A percentile compares a stretch with the other conserved stretches of the same genome.
These are phyloP conservation scores for Heliconius hortense DNA, from an alignment of 2,888 invertebrate species.

Conservation along the genomic window DNA sequence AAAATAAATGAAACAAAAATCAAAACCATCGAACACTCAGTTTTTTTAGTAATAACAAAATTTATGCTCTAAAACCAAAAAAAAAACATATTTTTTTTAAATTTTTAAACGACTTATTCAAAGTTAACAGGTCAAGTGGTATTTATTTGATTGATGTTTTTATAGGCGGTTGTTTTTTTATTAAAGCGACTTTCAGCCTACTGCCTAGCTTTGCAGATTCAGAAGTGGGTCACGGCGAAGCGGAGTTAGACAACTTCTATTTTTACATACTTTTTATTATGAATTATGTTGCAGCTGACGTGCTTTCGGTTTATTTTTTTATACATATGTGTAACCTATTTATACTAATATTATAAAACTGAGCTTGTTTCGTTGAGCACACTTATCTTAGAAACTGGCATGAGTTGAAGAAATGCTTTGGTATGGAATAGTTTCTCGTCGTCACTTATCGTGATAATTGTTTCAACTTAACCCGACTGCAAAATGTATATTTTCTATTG, in stretches of 20 bases:
- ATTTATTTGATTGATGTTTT: slow-evolving; percentile 36
- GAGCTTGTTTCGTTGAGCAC: not conserved
- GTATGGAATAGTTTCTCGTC: not conserved
- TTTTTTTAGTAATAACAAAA: not conserved
- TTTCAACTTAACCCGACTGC: too few relatives aligned
- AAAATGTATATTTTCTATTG: too few relatives aligned
- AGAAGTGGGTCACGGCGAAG: slow-evolving; percentile 34
- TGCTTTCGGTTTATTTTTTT: not conserved
- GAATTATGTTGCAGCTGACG: slow-evolving; percentile 7
- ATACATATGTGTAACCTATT: too few relatives aligned
- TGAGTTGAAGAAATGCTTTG: not conserved
- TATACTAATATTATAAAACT: too few relatives aligned
- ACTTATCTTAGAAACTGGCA: not conserved
- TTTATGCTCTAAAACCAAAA: not conserved
- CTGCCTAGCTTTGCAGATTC: slow-evolving; percentile 30
- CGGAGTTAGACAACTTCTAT: slow-evolving; percentile 29
- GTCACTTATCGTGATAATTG: too few relatives aligned
- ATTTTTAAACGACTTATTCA: slow-evolving; percentile 16
- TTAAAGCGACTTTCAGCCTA: slow-evolving; percentile 28
- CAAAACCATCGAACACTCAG: not conserved
- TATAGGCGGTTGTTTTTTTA: slow-evolving; percentile 31
- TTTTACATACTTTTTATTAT: slow-evolving; percentile 21
- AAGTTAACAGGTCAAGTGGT: slow-evolving; percentile 27
- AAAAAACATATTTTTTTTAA: not conserved
- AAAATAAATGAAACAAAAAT: not conserved